These are phyloP conservation scores for Sceloporus tristichus DNA, from an alignment of 2,113 vertebrate genomes.

Conservation along the genomic window DNA sequence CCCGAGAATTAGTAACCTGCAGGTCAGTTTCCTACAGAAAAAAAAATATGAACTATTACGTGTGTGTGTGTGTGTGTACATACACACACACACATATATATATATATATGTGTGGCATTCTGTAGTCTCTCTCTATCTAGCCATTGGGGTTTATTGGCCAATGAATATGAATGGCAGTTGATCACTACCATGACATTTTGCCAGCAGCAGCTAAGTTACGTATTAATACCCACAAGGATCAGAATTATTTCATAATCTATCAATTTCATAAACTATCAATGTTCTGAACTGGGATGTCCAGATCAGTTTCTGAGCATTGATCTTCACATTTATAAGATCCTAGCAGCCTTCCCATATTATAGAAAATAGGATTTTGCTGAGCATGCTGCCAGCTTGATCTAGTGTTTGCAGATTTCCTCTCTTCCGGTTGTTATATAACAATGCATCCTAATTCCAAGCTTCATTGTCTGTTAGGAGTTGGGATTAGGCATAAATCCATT, in stretches of 20 bases:
- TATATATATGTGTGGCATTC: neutral
- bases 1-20: neutral
- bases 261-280: neutral
- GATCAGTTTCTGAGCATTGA: too few relatives aligned
- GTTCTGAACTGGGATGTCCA: neutral
- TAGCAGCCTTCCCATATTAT: neutral
- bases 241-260: neutral
- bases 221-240: neutral
- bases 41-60: neutral
- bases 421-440: too few relatives aligned
- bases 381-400: too few relatives aligned
- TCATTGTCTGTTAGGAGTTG: too few relatives aligned
- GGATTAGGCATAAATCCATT: too few relatives aligned
- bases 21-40: neutral
- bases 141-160: neutral
- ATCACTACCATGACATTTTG: neutral
- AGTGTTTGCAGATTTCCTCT: too few relatives aligned
- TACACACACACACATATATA: too few relatives aligned
- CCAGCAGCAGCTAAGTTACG: neutral
- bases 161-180: neutral
- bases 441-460: too few relatives aligned
- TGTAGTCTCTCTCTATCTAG: neutral
- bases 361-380: neutral
- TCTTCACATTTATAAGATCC: neutral
- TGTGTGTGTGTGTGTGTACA: too few relatives aligned